A percentile compares a stretch with the other conserved stretches of the same genome.
Evolutionary conservation across 2,888 invertebrate genomes (phyloP).

Genomic region (Drosophila histrio): DNA sequence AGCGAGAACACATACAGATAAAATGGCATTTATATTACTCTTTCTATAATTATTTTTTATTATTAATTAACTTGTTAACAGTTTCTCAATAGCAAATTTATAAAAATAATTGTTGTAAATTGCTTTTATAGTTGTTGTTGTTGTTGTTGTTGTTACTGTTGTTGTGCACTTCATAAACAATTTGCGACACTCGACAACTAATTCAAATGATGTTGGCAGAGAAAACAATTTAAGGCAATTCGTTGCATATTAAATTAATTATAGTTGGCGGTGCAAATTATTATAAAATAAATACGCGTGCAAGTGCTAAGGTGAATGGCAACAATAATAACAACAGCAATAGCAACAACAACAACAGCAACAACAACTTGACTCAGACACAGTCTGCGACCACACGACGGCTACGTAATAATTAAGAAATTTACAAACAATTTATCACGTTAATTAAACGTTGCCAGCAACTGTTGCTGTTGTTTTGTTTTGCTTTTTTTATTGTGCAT

Average conservation of each 20-base stretch:
- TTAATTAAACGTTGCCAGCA: slow-evolving; percentile 73
- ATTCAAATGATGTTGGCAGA: slow-evolving; percentile 42
- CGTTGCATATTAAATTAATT: slow-evolving; percentile 60
- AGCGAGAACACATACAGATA: slow-evolving; percentile 11
- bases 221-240: slow-evolving; percentile 24
- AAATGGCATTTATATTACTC: slow-evolving; percentile 4
- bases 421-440: slow-evolving; percentile 79
- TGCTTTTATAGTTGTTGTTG: slow-evolving; percentile 13
- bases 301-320: slow-evolving; percentile 75
- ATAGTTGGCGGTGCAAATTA: slow-evolving; percentile 47
- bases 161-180: slow-evolving; percentile 71
- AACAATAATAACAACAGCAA: slow-evolving; percentile 15
- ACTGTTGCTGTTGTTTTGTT: slow-evolving; percentile 35
- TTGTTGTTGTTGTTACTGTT: slow-evolving; percentile 32
- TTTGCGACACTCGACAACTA: slow-evolving; percentile 63
- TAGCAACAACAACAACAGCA: background rate
- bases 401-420: slow-evolving; percentile 78
- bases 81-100: slow-evolving; percentile 67
- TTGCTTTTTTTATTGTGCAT: slow-evolving; percentile 9
- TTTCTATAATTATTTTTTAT: slow-evolving; percentile 32
- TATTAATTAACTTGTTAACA: slow-evolving; percentile 78
- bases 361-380: slow-evolving; percentile 2
- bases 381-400: slow-evolving; percentile 60
- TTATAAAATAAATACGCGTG: slow-evolving; percentile 64
- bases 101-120: slow-evolving; percentile 54